These are phyloP conservation scores for Taeniopygia guttata DNA, from an alignment of 2,797 vertebrate genomes.

Conservation along the genomic window DNA sequence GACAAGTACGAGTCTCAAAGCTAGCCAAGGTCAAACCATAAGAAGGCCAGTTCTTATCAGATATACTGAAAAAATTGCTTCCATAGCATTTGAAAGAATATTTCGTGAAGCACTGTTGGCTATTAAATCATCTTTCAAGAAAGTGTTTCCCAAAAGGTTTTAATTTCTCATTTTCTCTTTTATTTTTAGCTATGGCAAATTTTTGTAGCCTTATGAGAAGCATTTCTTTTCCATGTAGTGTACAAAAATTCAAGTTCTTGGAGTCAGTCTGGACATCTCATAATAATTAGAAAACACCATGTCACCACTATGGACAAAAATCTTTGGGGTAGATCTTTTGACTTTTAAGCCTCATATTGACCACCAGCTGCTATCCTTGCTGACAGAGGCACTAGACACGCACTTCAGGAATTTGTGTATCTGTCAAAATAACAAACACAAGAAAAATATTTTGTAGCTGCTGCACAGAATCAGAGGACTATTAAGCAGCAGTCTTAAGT, in stretches of 20 bases:
- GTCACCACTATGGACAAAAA: not conserved
- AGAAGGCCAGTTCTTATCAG: not conserved
- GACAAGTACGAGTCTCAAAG: not conserved
- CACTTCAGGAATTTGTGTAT: not conserved
- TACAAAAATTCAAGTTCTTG: not conserved
- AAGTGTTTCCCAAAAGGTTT: not conserved
- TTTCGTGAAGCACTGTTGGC: not conserved
- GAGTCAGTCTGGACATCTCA: not conserved
- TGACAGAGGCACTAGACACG: not conserved
- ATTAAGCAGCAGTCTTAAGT: not conserved
- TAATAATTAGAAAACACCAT: not conserved
- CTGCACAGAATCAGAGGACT: not conserved
- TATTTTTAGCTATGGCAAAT: rapidly evolving
- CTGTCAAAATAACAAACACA: not conserved
- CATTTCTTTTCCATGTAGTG: not conserved
- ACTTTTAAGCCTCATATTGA: not conserved
- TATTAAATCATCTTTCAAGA: not conserved
- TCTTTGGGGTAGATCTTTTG: not conserved
- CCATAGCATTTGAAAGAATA: not conserved
- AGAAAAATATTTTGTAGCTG: not conserved
- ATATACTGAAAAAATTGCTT: not conserved
- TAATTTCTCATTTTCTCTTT: not conserved
- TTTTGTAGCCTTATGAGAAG: not conserved
- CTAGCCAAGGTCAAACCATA: not conserved
- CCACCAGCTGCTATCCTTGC: not conserved